Evolutionary conservation across 1,140 invertebrate genomes (phyloP).

Genomic region (Ostrea denselamellosa): DNA sequence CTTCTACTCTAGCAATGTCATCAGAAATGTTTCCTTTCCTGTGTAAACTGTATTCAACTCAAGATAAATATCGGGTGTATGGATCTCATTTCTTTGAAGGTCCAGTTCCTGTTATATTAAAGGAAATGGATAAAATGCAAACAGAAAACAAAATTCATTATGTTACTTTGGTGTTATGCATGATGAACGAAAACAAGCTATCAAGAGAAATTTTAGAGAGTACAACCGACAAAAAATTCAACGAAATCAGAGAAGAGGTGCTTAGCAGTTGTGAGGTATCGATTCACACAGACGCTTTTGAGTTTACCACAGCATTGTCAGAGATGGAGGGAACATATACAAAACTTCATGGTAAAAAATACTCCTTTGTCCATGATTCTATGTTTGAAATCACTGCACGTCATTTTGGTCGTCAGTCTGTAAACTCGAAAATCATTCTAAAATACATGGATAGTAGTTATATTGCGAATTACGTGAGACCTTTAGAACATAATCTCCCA

Average conservation of each 20-base stretch:
- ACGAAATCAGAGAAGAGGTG: not conserved
- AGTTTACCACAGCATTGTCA: too few species aligned
- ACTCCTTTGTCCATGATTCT: too few species aligned
- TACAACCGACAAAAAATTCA: not conserved
- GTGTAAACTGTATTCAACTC: not conserved
- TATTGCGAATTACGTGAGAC: too few species aligned
- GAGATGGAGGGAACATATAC: too few species aligned
- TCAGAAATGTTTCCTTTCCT: not conserved
- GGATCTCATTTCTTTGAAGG: not conserved
- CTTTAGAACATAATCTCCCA: too few species aligned
- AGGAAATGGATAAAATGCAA: not conserved
- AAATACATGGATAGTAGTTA: too few species aligned
- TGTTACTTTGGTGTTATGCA: constrained; percentile 15
- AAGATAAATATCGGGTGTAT: not conserved
- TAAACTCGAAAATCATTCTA: too few species aligned
- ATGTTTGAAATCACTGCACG: too few species aligned
- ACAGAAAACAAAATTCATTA: constrained; percentile 11
- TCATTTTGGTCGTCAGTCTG: too few species aligned
- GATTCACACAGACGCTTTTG: not conserved
- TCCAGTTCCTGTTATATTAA: not conserved
- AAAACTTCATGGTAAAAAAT: too few species aligned
- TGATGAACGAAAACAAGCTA: not conserved
- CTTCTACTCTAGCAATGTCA: not conserved
- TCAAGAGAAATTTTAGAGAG: not conserved
- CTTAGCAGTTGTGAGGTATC: not conserved